Conservation (phyloP, 2,113 vertebrate genomes). For the Rhinolophus ferrumequinum region DNA sequence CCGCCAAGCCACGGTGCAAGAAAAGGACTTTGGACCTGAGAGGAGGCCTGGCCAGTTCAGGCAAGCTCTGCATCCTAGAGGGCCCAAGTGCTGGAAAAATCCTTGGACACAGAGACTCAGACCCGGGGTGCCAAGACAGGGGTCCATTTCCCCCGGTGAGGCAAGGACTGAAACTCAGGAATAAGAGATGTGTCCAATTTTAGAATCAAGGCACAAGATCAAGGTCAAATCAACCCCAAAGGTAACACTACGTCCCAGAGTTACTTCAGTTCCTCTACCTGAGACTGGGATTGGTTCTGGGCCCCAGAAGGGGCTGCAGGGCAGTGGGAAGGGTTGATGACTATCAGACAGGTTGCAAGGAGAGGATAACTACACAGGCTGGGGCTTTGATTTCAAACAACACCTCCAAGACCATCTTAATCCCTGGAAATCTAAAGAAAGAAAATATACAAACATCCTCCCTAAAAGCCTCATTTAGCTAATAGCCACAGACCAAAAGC, state of each 20-base stretch:
- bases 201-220: background rate
- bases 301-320: rapidly evolving
- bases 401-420: background rate
- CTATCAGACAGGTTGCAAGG: background rate
- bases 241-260: background rate
- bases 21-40: background rate
- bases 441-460: background rate
- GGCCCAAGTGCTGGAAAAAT: background rate
- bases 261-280: background rate
- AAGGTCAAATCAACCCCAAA: background rate
- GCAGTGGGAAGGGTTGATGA: rapidly evolving
- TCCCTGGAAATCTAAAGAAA: background rate
- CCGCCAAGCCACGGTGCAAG: background rate
- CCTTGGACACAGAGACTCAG: background rate
- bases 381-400: background rate
- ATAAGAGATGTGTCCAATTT: background rate
- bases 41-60: background rate
- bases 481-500: background rate
- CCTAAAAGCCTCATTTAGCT: background rate
- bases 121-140: background rate
- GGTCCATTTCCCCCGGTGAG: background rate
- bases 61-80: background rate
- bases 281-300: background rate
- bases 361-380: background rate
- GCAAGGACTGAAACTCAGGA: background rate